These are phyloP conservation scores for Dromococcyx pavoninus DNA, from an alignment of 2,797 vertebrate genomes.

Conservation along the genomic window DNA sequence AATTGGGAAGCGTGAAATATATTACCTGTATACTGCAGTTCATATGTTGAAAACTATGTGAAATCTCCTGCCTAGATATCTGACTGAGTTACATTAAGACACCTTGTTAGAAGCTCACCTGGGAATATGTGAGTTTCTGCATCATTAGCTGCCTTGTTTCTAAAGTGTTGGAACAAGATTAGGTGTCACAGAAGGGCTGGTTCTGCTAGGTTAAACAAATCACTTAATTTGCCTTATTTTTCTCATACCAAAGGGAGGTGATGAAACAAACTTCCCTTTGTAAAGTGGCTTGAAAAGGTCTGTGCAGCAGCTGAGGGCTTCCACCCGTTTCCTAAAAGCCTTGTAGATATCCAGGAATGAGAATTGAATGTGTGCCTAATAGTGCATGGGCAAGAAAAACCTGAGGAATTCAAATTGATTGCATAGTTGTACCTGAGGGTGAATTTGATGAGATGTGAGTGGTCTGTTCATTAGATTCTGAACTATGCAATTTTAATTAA, in stretches of 20 bases:
- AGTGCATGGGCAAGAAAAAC: not conserved
- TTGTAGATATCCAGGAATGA: not conserved
- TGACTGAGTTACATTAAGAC: not conserved
- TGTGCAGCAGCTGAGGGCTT: not conserved
- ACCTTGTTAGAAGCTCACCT: not conserved
- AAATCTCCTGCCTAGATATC: not conserved
- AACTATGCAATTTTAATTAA: not conserved
- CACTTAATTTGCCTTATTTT: not conserved
- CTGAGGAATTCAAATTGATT: not conserved
- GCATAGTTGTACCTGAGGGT: not conserved
- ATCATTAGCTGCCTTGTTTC: not conserved
- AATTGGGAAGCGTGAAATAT: not conserved
- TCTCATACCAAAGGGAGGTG: not conserved
- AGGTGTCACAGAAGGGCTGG: not conserved
- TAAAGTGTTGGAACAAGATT: not conserved
- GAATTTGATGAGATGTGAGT: not conserved
- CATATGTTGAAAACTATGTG: not conserved
- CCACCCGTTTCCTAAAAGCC: not conserved
- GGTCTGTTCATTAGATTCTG: not conserved
- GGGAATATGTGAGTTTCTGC: not conserved
- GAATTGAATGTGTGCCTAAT: not conserved
- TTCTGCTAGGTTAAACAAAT: not conserved
- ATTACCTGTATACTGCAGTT: not conserved
- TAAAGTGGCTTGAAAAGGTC: not conserved
- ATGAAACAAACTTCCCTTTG: not conserved